phyloP scores from a whole-genome alignment of 2,113 vertebrate genomes.

The Brienomyrus brachyistius region DNA sequence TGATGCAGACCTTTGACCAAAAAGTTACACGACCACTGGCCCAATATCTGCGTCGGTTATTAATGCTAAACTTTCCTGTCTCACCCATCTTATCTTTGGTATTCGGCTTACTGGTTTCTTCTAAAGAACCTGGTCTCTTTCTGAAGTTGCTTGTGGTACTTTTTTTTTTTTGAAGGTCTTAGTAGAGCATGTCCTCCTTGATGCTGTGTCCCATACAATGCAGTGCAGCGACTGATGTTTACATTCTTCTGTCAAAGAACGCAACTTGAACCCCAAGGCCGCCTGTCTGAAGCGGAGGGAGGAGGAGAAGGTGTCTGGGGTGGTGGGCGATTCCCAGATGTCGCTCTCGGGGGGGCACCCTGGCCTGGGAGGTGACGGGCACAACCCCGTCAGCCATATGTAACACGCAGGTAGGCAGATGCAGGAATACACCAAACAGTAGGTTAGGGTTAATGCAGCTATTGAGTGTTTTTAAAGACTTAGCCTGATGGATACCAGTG shows the following conservation, averaged over 20 bases:
- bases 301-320: slow-evolving; percentile 93
- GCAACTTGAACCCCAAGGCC: slow-evolving; percentile 96
- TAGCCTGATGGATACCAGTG: neutral
- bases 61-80: neutral
- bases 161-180: neutral
- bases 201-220: neutral
- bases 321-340: slow-evolving; percentile 87
- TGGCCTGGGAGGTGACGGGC: slow-evolving; percentile 78
- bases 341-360: slow-evolving; percentile 82
- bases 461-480: neutral
- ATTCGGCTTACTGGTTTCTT: neutral
- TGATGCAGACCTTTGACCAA: neutral
- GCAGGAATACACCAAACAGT: neutral
- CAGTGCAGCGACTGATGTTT: neutral
- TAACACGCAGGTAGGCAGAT: slow-evolving; percentile 60
- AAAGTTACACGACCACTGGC: neutral
- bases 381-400: slow-evolving; percentile 91
- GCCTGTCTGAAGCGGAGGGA: slow-evolving; percentile 96
- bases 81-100: neutral
- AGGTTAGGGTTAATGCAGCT: neutral
- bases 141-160: neutral
- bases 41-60: neutral
- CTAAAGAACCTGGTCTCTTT: neutral
- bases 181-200: neutral
- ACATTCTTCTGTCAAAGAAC: slow-evolving; percentile 58